Evolutionary conservation across 2,113 vertebrate genomes (phyloP), one percentile per base, ranked within the genome.

Genomic region (Osmerus eperlanus): DNA sequence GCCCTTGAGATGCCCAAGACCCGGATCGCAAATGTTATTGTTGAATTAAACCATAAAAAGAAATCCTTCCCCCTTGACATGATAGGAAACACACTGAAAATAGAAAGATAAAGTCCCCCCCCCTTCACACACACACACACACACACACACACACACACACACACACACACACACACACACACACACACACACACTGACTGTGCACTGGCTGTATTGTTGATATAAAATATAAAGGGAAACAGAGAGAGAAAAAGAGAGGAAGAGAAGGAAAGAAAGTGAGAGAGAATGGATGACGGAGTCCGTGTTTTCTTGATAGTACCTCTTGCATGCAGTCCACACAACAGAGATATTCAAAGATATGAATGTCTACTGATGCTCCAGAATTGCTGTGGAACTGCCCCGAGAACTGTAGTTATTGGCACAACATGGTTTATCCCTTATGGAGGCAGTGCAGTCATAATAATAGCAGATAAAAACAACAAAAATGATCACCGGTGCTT

Each of bases 1-100:
- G 96, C 97, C 97, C 97, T 97, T 97, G 97, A 98, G 97, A 98
- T 97, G 95, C 92, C 92, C 93, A 93, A 94, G 95, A 96, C 94
- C 95, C 93, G 89, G 93, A 95, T 98, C 94, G 92, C 95, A 98
- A 98, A 98, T 97, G 95, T 95, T 98, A 96, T 95, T 98, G 95
- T 97, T 98, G 96, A 97, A 98, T 98, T 97, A 98, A 98, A 99
- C 94, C 95, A 96, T 96, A 97, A 95, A 96, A 92, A 90, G 85
- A 89, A 92, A 91, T 83, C 83, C 88, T 84, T 80, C 85, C 83
- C 78, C 82, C 68, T 56, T 88, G 86, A 91, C 89, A 87, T 81
- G 80, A 89, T 84, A 81, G 84, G 74, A 88, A 78, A 79, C 75
- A 77, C 71, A 75, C 73, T 77, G 75, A 85, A 82, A 89, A 63